Base-by-base conservation (phyloP, 1,140 invertebrate species). In the Asbolus verrucosus region DNA sequence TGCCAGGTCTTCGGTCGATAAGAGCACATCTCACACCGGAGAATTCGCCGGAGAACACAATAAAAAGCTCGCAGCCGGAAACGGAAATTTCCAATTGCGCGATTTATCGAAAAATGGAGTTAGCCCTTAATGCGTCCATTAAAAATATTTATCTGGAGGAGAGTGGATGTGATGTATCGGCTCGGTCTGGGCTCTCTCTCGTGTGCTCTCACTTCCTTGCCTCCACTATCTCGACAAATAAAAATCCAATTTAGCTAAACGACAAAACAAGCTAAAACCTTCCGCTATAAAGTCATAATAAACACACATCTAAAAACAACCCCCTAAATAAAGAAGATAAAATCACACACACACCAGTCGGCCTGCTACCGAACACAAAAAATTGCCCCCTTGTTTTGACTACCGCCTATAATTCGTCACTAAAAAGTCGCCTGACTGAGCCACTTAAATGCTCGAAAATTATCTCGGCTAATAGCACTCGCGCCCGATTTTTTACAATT, bases 191-290 rank as follows among this genome's bases (percentile, higher is more conserved):
- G 11, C 11, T n/a, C 33, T 50, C 15, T 27, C 16, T 50, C 16
- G 43, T 21, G 16, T 21, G 43, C 43, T 50, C 43, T 50, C 43
- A 50, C 43, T 50, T 50, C 59, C 60, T 27, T 66, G 62, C 46
- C 19, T n/a, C n/a, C 43, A 14, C 54, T 54, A 69, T 19, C 62
- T 65, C 67, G 43, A 73, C 76, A 74, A 77, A 76, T 76, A 77
- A 77, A 77, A 77, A 76, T 76, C 76, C 76, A 77, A 77, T 77
- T 77, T 73, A 74, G 76, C 73, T 76, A 70, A 76, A 77, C 73
- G 76, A 75, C 74, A 72, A 73, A 72, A 75, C 71, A 69, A 69
- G 67, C 73, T 69, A 54, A 71, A 77, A 72, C 70, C 67, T 73
- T 71, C 74, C 74, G 70, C 70, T 66, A 75, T 77, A 71, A 74